Conservation (phyloP, 2,113 vertebrate genomes). For the Hipposideros armiger region DNA sequence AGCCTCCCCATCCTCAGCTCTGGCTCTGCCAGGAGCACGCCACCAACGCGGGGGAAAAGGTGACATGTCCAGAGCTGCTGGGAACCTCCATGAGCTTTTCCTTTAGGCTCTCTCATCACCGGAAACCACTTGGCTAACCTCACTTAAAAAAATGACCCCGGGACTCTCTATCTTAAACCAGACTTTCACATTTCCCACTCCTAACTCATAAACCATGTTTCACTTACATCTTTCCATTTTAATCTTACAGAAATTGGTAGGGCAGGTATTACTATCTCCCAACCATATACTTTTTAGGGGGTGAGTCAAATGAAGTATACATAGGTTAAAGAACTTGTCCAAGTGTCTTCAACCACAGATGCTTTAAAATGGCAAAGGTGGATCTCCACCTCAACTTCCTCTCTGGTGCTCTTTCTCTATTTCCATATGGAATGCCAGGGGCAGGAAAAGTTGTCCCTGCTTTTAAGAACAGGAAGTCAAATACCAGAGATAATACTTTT, state of each 20-base stretch:
- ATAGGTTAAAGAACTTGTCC: neutral
- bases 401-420: neutral
- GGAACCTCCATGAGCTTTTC: neutral
- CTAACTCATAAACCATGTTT: neutral
- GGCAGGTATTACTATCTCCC: neutral
- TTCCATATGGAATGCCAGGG: neutral
- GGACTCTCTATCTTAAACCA: neutral
- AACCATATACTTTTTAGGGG: neutral
- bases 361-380: neutral
- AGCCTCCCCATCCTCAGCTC: neutral
- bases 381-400: neutral
- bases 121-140: neutral
- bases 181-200: neutral
- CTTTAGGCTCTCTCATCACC: neutral
- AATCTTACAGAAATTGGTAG: neutral
- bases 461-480: neutral
- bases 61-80: accelerated
- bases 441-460: neutral
- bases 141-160: neutral
- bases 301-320: neutral
- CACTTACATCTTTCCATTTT: neutral
- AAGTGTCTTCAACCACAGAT: neutral
- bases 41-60: neutral
- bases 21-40: neutral
- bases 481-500: neutral